Base-by-base conservation (phyloP, 1,140 invertebrate species). In the Drosophila ercepeae region DNA sequence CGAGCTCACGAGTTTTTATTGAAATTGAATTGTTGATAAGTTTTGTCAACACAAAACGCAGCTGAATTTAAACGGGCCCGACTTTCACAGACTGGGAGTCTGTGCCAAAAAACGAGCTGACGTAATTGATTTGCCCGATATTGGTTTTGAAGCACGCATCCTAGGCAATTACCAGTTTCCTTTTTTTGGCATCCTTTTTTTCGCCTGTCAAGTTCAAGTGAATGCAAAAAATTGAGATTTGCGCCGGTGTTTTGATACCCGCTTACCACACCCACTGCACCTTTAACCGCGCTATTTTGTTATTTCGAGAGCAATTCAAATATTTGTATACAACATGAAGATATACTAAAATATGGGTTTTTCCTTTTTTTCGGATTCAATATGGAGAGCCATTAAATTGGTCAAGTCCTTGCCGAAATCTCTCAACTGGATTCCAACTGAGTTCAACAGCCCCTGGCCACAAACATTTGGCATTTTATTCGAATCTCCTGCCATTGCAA, bases 21-120 rank as follows among this genome's bases (percentile, higher is more conserved):
- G 82, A 88, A 88, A 88, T 88, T 88, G 82, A 88, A 88, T 88
- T 88, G 82, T 88, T 88, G 82, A 88, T 88, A 88, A 78, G 82
- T 88, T 88, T 75, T 81, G 82, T 88, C 82, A 88, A 82, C 82
- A 86, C 78, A 86, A 69, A 61, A 74, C 48, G 55, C 46, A 67
- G 41, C 49, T 73, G 69, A 49, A 73, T 55, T 55, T 65, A 53
- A 74, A 50, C 50, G 46, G 42, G 46, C 29, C 25, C 32, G 42
- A 41, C 48, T 29, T 46, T 25, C 36, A 45, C 32, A 58, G 13
- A 27, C 32, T 9, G 14, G 16, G 42, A 19, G 46, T 14, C n/a
- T 18, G n/a, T 44, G 14, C 25, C 5, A 29, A 16, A 46, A 27
- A 52, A 36, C 29, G 48, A 49, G 23, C 21, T 73, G 55, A 8